Evolutionary conservation across 2,888 invertebrate genomes (phyloP), one percentile per base, ranked within the genome.

Genomic region (Philaethria dido): DNA sequence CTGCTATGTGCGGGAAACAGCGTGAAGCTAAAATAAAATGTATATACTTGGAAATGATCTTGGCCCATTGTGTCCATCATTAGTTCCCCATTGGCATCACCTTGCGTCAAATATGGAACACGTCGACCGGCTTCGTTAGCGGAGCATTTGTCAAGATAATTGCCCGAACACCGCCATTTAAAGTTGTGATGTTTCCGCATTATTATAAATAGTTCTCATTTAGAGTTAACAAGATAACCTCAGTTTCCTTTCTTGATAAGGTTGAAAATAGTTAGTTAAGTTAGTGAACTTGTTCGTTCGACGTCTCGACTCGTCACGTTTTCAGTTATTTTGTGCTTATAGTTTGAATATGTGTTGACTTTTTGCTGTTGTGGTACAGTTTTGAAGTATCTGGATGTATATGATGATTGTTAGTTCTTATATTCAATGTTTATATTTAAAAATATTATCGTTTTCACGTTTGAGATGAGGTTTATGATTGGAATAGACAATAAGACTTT

Each of bases 111-210:
- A 83, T 75, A 83, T 80, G 83, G 79, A 78, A 78, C 76, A 75
- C 78, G 82, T 82, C 83, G 81, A 76, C 82, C 83, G 81, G 76
- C 82, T 88, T 89, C 89, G 86, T 88, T 89, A 89, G 88, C 78
- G 73, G 79, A 82, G 83, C 85, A 89, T 90, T 90, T 88, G 89
- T 89, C 86, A 87, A 86, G 85, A 87, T 87, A 88, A 88, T 88
- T 87, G 87, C 84, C 81, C 78, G 80, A 83, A 83, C 81, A 73
- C 69, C 77, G 76, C 84, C 84, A 82, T 86, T 87, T 83, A 78
- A 80, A 79, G 80, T 78, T 80, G 77, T 80, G 85, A 86, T 83
- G 79, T 85, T 87, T 88, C 85, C 86, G 85, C 82, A 79, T 85
- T 83, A 81, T 80, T 80, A 82, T 81, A 79, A 82, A 81, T 78